Conservation (phyloP, 2,113 vertebrate species). For the Indri indri region DNA sequence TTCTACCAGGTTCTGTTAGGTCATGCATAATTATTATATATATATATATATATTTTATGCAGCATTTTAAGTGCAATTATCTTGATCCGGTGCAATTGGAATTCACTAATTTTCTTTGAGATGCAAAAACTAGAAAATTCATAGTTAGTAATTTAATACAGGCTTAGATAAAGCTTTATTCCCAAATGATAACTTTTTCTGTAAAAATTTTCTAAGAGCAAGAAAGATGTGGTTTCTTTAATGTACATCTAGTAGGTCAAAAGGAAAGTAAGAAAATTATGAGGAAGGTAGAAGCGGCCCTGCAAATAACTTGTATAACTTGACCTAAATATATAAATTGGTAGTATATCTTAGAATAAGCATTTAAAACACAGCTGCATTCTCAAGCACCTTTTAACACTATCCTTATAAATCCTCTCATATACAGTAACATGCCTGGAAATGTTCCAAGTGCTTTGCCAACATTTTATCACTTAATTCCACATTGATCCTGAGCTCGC, state of each 20-base stretch:
- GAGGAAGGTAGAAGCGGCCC: background rate
- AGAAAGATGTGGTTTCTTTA: background rate
- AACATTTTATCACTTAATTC: conserved; percentile 54
- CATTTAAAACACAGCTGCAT: conserved; percentile 13
- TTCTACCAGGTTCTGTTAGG: background rate
- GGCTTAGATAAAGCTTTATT: background rate
- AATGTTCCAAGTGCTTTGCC: conserved; percentile 18
- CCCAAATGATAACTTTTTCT: background rate
- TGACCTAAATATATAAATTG: background rate
- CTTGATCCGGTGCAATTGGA: background rate
- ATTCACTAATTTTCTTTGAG: background rate
- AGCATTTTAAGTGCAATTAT: background rate
- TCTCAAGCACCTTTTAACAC: background rate
- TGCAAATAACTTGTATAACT: background rate
- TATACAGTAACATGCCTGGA: conserved; percentile 30
- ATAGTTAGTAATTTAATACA: background rate
- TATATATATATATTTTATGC: background rate
- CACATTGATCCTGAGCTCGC: conserved; percentile 8
- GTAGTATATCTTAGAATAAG: background rate
- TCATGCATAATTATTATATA: background rate
- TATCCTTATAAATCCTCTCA: conserved; percentile 13
- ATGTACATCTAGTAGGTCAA: background rate
- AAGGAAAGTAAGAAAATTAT: background rate
- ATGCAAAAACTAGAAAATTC: conserved; percentile 5
- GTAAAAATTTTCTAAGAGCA: background rate